phyloP scores from a whole-genome alignment of 1,140 invertebrate genomes.

The Saccostrea glomerata region DNA sequence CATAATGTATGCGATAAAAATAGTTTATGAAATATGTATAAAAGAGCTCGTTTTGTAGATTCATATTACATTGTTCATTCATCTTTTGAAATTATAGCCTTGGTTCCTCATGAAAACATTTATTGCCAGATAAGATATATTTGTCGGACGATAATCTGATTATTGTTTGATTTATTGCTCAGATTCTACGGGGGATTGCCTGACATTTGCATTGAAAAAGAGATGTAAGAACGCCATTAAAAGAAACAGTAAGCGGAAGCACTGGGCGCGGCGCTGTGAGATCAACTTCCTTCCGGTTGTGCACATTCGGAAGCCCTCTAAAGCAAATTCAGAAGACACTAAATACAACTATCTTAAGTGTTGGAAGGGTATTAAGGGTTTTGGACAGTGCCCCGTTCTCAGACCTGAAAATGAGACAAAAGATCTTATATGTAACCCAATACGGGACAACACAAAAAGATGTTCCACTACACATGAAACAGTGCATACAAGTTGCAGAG shows the following conservation, averaged over 20 bases:
- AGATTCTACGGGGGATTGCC: slow-evolving; percentile 74
- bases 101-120: not conserved
- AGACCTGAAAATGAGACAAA: slow-evolving; percentile 77
- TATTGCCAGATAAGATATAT: not conserved
- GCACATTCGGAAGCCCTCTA: slow-evolving; percentile 53
- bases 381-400: slow-evolving; percentile 77
- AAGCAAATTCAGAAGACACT: slow-evolving; percentile 47
- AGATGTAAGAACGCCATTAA: slow-evolving; percentile 77
- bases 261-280: slow-evolving; percentile 78
- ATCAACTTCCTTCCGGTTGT: slow-evolving; percentile 80
- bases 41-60: not conserved
- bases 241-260: slow-evolving; percentile 65
- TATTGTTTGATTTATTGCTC: slow-evolving; percentile 44
- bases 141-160: not conserved
- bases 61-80: not conserved
- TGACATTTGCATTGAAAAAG: slow-evolving; percentile 75
- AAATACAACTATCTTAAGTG: slow-evolving; percentile 75
- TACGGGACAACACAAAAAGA: slow-evolving; percentile 79
- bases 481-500: slow-evolving; percentile 79
- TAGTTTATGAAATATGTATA: not conserved
- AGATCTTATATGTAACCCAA: slow-evolving; percentile 79
- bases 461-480: slow-evolving; percentile 79
- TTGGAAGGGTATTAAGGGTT: slow-evolving; percentile 75
- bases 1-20: slow-evolving; percentile 5
- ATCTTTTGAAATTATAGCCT: not conserved